Percentiles rank a stretch among this genome's conserved stretches.
Conservation (phyloP, 2,797 vertebrate genomes). For the Dallia pectoralis region DNA sequence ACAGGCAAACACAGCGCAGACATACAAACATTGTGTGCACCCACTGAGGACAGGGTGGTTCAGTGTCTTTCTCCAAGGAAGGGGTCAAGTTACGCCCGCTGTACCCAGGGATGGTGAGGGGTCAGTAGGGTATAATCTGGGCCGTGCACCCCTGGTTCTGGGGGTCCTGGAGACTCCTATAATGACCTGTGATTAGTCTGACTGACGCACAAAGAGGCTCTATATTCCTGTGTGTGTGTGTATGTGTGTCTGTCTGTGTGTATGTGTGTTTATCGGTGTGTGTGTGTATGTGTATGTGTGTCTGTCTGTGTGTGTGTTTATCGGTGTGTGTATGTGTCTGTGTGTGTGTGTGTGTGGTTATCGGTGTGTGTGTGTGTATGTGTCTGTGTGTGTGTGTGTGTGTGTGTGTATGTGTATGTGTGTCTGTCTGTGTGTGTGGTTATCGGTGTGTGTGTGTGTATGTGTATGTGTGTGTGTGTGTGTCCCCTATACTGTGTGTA, state of each 20-base stretch:
- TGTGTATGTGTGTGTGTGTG: too few species aligned
- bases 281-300: neutral
- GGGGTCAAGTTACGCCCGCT: neutral
- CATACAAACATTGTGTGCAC: neutral
- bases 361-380: neutral
- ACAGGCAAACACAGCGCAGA: neutral
- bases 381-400: neutral
- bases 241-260: neutral
- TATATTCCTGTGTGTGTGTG: neutral
- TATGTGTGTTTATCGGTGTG: neutral
- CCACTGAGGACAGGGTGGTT: neutral
- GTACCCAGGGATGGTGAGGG: neutral
- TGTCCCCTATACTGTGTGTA: neutral
- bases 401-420: neutral
- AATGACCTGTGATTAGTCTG: conserved; percentile 1
- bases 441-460: neutral
- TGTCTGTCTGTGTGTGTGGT: too few species aligned
- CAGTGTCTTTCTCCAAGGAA: neutral
- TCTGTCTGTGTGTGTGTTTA: neutral
- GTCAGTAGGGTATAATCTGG: conserved; percentile 1
- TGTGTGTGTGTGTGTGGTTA: neutral
- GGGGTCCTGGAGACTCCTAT: neutral
- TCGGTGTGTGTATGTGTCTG: neutral
- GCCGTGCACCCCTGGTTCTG: neutral
- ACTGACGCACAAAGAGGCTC: conserved; percentile 3